Conservation (phyloP, 2,888 invertebrate genomes). For the Ectemnius lituratus region DNA sequence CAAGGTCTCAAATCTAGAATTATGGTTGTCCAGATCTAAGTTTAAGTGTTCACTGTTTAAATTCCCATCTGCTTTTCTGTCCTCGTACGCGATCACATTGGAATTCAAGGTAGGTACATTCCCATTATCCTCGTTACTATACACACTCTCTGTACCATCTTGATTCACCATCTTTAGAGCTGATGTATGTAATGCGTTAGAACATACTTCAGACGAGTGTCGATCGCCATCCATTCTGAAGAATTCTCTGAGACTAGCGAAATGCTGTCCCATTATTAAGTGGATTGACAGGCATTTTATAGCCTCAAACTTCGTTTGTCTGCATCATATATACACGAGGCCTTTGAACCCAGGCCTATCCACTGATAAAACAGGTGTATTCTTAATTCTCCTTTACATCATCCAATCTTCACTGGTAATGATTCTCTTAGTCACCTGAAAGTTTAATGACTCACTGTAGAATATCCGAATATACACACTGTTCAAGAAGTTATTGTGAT, state of each 20-base stretch:
- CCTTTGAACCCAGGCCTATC: no score
- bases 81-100: slow-evolving; percentile 64
- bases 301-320: slow-evolving; percentile 48
- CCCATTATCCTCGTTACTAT: slow-evolving; percentile 69
- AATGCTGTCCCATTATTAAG: slow-evolving; percentile 77
- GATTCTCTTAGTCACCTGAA: no score
- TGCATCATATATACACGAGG: slow-evolving; percentile 11
- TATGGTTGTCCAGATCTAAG: slow-evolving; percentile 73
- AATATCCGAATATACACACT: no score
- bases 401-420: no score
- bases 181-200: slow-evolving; percentile 58
- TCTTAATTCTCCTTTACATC: no score
- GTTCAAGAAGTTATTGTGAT: no score
- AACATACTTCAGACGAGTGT: slow-evolving; percentile 63
- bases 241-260: slow-evolving; percentile 76
- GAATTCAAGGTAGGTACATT: slow-evolving; percentile 65
- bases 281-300: slow-evolving; percentile 72
- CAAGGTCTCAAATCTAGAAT: slow-evolving; percentile 75
- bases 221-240: slow-evolving; percentile 74
- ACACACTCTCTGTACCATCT: slow-evolving; percentile 60
- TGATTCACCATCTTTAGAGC: slow-evolving; percentile 63
- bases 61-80: slow-evolving; percentile 68
- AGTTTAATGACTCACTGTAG: no score
- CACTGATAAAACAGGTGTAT: no score
- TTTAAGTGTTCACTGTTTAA: slow-evolving; percentile 70